These are phyloP conservation scores for Xanthorhoe designata DNA, from an alignment of 2,888 invertebrate genomes.

Conservation along the genomic window DNA sequence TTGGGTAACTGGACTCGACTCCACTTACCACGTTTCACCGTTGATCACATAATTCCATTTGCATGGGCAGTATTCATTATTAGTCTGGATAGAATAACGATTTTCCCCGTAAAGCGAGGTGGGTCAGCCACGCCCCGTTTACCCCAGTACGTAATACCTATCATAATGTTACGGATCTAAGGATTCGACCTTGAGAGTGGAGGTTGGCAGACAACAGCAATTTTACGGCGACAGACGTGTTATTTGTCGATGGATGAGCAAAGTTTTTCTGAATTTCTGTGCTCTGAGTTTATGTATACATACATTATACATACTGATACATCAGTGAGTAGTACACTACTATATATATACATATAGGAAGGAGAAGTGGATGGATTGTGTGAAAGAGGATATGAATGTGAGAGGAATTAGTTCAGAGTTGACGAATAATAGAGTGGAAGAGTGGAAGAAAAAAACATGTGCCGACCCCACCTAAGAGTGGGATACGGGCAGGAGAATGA, in stretches of 20 bases:
- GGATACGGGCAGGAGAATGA: too few species aligned
- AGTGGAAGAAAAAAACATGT: too few species aligned
- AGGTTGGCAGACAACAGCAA: slow-evolving; percentile 52
- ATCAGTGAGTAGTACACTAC: too few species aligned
- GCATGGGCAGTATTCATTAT: slow-evolving; percentile 14
- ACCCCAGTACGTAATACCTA: slow-evolving; percentile 45
- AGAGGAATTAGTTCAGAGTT: too few species aligned
- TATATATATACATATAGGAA: too few species aligned
- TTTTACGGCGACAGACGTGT: slow-evolving; percentile 37
- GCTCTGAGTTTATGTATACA: too few species aligned
- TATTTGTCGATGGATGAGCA: slow-evolving; percentile 19
- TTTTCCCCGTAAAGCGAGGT: slow-evolving; percentile 56
- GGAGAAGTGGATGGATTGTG: too few species aligned
- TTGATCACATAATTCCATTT: slow-evolving; percentile 10
- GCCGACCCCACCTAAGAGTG: too few species aligned
- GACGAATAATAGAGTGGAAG: too few species aligned
- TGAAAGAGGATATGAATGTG: too few species aligned
- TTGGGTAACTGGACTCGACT: not conserved
- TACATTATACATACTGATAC: too few species aligned
- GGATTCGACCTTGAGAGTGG: slow-evolving; percentile 58
- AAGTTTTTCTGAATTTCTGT: not conserved
- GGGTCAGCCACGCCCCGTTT: slow-evolving; percentile 61
- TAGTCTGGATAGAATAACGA: slow-evolving; percentile 26
- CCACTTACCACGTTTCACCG: not conserved
- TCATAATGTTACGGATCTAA: slow-evolving; percentile 55